Evolutionary conservation across 1,140 invertebrate genomes (phyloP), one percentile per base, ranked within the genome.

Genomic region (Dendrolimus kikuchii): DNA sequence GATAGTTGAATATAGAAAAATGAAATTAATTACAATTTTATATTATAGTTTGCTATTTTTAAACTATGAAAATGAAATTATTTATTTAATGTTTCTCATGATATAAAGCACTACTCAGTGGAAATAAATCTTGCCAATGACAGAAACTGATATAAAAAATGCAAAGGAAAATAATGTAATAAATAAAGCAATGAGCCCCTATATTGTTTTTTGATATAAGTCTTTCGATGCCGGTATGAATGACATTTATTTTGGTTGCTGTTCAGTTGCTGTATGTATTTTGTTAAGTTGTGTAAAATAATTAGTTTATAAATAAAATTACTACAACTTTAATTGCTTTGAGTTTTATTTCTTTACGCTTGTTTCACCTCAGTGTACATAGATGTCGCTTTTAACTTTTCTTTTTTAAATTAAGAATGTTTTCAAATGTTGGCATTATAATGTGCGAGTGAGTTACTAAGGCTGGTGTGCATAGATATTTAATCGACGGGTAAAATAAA

Each of bases 241-340:
- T 80, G 78, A 64, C 62, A 67, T 68, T 68, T 60, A 72, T 80
- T 80, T 82, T 77, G 76, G 71, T 83, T 82, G 77, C 71, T 73
- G 74, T 81, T 86, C 74, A 80, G 71, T 83, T 83, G 74, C 72
- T 78, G 75, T 79, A 76, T 74, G 77, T 86, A 83, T 83, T 83
- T 83, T 81, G 80, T 83, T 86, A 86, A 83, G 80, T 86, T 86
- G 79, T 86, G 81, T 86, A 83, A 86, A 82, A 86, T 82, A 80
- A 51, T 68, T 86, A 86, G 82, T 81, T 83, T 74, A 81, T 83
- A 82, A 83, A 81, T 79, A 86, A 82, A 81, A 71, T 72, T 67
- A 78, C 71, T 79, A 71, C 71, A 81, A 77, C 66, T 76, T 55
- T 78, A 61, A 68, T 74, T 71, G 74, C 74, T 83, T 82, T 82